Conservation (phyloP, 1,140 invertebrate genomes). For the Zaprionus tsacasi region DNA sequence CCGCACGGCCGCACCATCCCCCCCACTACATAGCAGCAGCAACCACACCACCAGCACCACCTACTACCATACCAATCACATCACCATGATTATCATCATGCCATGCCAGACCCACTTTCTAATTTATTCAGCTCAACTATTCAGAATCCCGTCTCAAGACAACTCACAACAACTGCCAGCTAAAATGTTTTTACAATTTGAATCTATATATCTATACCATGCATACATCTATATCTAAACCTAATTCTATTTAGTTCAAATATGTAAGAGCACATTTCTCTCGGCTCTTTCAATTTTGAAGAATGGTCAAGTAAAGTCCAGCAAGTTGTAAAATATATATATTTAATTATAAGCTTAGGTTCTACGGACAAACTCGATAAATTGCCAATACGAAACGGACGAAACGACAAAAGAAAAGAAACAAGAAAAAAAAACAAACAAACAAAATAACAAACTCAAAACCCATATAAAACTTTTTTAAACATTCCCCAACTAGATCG, state of each 20-base stretch:
- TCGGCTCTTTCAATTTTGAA: constrained; percentile 31
- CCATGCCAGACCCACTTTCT: constrained; percentile 27
- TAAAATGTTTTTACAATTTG: constrained; percentile 17
- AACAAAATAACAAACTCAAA: constrained; percentile 4
- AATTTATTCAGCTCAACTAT: constrained; percentile 41
- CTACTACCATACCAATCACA: constrained; percentile 6
- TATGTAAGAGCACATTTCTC: constrained; percentile 24
- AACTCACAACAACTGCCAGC: constrained; percentile 31
- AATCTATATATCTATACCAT: neutral
- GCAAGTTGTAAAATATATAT: constrained; percentile 68
- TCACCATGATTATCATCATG: constrained; percentile 19
- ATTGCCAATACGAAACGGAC: constrained; percentile 40
- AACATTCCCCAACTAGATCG: constrained; percentile 1
- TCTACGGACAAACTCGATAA: constrained; percentile 47
- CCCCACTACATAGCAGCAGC: neutral
- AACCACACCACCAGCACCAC: constrained; percentile 29
- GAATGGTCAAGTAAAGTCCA: constrained; percentile 34
- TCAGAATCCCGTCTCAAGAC: constrained; percentile 17
- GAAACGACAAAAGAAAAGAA: constrained; percentile 20
- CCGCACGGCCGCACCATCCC: constrained; percentile 16
- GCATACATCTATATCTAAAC: neutral
- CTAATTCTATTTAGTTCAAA: constrained; percentile 36
- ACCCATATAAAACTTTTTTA: neutral
- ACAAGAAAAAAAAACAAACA: constrained; percentile 5
- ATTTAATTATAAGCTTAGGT: constrained; percentile 63